These are phyloP conservation scores for Temnothorax ravouxi DNA, from an alignment of 2,888 invertebrate species.

Conservation along the genomic window DNA sequence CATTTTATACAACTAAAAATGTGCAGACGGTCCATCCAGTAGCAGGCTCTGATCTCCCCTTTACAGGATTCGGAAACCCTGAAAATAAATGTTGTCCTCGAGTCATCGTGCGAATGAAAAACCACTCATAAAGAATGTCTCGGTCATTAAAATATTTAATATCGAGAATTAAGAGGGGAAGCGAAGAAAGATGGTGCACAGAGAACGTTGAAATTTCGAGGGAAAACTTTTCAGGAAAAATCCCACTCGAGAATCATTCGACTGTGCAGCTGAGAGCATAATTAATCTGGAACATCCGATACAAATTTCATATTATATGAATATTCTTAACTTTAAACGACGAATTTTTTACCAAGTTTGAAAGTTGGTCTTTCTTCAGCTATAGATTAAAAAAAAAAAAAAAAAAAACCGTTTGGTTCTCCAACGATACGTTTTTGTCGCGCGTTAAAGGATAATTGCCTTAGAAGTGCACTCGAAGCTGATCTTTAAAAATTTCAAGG, in stretches of 20 bases:
- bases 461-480: not conserved
- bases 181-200: not conserved
- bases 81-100: not conserved
- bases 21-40: not conserved
- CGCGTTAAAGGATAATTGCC: not conserved
- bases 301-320: not conserved
- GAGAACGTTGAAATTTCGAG: not conserved
- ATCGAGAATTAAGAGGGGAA: not conserved
- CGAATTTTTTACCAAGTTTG: not conserved
- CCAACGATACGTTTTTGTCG: not conserved
- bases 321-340: not conserved
- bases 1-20: not conserved
- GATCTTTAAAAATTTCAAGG: not conserved
- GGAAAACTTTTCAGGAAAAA: conserved; percentile 7
- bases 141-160: not conserved
- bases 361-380: not conserved
- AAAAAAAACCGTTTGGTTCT: not conserved
- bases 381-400: not conserved
- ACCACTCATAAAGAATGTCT: not conserved
- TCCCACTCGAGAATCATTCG: not conserved
- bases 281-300: not conserved
- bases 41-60: not conserved
- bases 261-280: not conserved
- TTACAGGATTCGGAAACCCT: not conserved
- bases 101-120: not conserved